phyloP scores from a whole-genome alignment of 2,797 vertebrate species.

The Geotrypetes seraphini region DNA sequence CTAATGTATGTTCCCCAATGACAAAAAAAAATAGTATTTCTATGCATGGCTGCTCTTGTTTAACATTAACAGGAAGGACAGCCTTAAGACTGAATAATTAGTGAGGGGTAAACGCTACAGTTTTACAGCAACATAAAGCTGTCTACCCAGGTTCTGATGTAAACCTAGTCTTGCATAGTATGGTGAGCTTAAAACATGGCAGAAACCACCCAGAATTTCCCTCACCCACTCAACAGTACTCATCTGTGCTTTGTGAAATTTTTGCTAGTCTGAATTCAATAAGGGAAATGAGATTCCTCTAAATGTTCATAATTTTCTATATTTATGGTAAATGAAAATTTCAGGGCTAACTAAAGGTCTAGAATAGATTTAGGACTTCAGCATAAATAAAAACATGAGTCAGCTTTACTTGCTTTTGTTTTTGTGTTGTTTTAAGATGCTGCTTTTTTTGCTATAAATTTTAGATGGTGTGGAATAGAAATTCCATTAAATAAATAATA shows the following conservation, averaged over 20 bases:
- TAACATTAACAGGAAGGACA: constrained; percentile 63
- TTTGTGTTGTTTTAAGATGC: too few relatives aligned
- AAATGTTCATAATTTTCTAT: neutral
- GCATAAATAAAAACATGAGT: too few relatives aligned
- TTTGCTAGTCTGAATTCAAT: neutral
- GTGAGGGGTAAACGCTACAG: constrained; percentile 11
- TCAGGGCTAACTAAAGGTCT: too few relatives aligned
- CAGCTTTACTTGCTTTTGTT: too few relatives aligned
- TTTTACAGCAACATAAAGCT: constrained; percentile 15
- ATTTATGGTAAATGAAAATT: constrained; percentile 7
- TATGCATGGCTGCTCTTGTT: constrained; percentile 61
- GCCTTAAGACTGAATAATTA: constrained; percentile 23
- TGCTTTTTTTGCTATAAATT: too few relatives aligned
- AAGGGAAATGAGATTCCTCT: constrained; percentile 1
- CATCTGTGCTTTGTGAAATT: constrained; percentile 11
- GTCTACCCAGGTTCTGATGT: constrained; percentile 9
- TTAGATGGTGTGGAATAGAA: too few relatives aligned
- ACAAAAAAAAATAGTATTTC: constrained; percentile 24
- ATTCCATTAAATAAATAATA: too few relatives aligned
- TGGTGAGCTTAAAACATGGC: constrained; percentile 1
- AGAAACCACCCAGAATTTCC: constrained; percentile 37
- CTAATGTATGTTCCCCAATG: constrained; percentile 26
- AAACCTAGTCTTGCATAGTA: neutral
- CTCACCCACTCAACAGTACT: constrained; percentile 17
- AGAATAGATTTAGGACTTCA: too few relatives aligned